Evolutionary conservation across 1,140 invertebrate genomes (phyloP), one percentile per base, ranked within the genome.

Genomic region (Patella vulgata): DNA sequence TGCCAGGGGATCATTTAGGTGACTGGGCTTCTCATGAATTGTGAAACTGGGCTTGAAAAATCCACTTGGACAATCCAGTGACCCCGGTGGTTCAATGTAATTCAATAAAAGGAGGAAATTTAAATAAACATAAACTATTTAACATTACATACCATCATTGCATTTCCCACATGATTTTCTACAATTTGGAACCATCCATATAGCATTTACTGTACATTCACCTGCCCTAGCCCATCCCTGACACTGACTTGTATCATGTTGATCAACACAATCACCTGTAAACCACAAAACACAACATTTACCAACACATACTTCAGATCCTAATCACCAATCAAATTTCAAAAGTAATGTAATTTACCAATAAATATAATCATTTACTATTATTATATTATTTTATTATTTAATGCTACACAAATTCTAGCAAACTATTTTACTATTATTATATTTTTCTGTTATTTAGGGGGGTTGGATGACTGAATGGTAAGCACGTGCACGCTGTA

Each of bases 131-230:
- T n/a, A n/a, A n/a, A n/a, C n/a, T n/a, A n/a, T n/a, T n/a, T n/a
- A n/a, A n/a, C n/a, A n/a, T 42, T 11, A 36, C 66, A 42, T 50
- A 77, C 72, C 68, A 30, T 71, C 71, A 2, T 70, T 60, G 59
- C 77, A 79, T 46, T 71, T 66, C 11, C 59, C 58, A 48, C 77
- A 79, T 17, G 68, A 66, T 53, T 68, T 68, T 36, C 73, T 56
- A 39, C 77, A 79, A 60, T 79, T 75, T 12, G 68, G 63, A 28
- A 71, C 66, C 77, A 79, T 79, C 74, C 73, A 77, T 11, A 36
- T 56, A 5, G 77, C 75, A 59, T 79, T 79, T 4, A 21, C 50
- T 8, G 30, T 36, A 52, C 77, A 79, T 57, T 79, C 73, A 2
- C 67, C 66, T 8, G 30, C 46, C 1, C 40, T 30, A 4, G 65